Conservation (phyloP, 2,888 invertebrate species). For the Drosophila cracens region DNA sequence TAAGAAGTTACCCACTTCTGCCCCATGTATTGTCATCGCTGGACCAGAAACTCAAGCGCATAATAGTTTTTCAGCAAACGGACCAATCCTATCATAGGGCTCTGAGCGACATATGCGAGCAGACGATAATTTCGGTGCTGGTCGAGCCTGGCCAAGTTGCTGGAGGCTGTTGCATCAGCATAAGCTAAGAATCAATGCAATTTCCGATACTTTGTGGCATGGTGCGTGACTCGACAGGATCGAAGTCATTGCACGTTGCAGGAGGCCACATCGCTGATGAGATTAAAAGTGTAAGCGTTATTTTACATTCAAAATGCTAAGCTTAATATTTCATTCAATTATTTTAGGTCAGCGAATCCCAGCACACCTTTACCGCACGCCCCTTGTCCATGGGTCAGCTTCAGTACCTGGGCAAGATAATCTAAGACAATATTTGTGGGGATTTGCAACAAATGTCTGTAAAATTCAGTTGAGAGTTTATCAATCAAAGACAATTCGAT, state of each 20-base stretch:
- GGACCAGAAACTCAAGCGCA: conserved; percentile 35
- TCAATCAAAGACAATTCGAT: background rate
- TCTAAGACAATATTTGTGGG: conserved; percentile 37
- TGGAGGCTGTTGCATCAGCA: conserved; percentile 26
- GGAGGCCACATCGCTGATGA: conserved; percentile 56
- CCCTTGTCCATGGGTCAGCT: conserved; percentile 46
- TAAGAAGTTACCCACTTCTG: conserved; percentile 21
- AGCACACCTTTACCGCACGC: conserved; percentile 38
- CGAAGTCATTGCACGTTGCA: conserved; percentile 24
- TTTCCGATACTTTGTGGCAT: conserved; percentile 57
- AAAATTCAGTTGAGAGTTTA: conserved; percentile 41
- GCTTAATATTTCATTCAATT: background rate
- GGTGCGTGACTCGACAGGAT: conserved; percentile 49
- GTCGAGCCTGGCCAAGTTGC: conserved; percentile 43
- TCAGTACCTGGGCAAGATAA: conserved; percentile 44
- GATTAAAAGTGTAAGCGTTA: conserved; percentile 20
- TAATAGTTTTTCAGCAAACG: conserved; percentile 48
- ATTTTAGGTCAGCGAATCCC: conserved; percentile 34
- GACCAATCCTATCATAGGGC: conserved; percentile 54
- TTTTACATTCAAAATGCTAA: background rate
- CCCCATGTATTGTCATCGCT: conserved; percentile 33
- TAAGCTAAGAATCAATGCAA: conserved; percentile 41
- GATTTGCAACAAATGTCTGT: conserved; percentile 42
- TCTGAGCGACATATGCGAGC: conserved; percentile 54
- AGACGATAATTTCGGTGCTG: conserved; percentile 51